A percentile compares a stretch with the other conserved stretches of the same genome.
Evolutionary conservation across 2,888 invertebrate genomes (phyloP).

Genomic region (Drosophila subquinaria): DNA sequence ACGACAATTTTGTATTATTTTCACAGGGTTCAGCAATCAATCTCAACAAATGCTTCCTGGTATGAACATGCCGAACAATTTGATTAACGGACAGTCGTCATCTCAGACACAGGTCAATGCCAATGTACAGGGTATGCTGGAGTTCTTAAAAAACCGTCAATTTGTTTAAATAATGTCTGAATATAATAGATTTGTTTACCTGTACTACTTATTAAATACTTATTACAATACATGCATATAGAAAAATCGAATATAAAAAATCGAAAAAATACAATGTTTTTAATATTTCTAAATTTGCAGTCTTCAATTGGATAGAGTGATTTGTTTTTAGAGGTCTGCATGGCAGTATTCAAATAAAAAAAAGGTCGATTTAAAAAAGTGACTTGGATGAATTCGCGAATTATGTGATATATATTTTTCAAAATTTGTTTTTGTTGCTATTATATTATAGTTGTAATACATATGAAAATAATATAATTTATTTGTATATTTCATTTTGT

Average conservation of each 20-base stretch:
- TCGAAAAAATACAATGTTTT: conserved; percentile 34
- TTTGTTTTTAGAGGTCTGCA: no score
- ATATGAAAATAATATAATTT: no score
- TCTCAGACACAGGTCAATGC: conserved; percentile 83
- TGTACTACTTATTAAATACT: conserved; percentile 71
- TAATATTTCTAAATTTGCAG: conserved; percentile 3
- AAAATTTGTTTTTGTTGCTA: no score
- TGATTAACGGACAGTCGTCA: conserved; percentile 82
- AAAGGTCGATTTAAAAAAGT: no score
- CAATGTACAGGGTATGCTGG: conserved; percentile 84
- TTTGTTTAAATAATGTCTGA: conserved; percentile 79
- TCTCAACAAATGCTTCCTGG: conserved; percentile 78
- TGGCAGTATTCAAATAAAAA: no score
- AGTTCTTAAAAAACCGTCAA: conserved; percentile 83
- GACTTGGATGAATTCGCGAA: no score
- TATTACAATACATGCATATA: conserved; percentile 72
- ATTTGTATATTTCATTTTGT: no score
- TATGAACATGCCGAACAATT: conserved; percentile 82
- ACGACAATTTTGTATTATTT: neutral
- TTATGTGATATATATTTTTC: no score
- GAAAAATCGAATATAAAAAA: conserved; percentile 73
- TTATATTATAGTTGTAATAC: no score
- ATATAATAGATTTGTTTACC: conserved; percentile 74
- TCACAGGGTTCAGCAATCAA: conserved; percentile 79
- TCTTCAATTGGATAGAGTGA: no score